Base-by-base conservation (phyloP, 2,113 vertebrate genomes). In the Manacus vitellinus region DNA sequence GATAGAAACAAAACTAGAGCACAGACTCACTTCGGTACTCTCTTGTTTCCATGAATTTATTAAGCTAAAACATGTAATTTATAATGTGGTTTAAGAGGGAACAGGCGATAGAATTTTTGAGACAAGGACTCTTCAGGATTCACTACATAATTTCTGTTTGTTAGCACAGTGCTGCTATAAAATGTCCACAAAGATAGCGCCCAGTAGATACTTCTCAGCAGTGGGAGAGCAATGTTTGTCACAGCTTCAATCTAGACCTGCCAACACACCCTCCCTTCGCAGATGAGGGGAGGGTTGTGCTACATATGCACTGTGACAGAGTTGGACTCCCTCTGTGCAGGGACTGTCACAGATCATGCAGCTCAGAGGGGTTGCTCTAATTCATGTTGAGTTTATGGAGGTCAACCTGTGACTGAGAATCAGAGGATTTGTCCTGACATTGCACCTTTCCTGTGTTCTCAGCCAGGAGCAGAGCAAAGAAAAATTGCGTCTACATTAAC, bases 401-500 rank as follows among this genome's bases (percentile, higher is more conserved):
- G 76, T 85, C 92, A 95, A 2, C 68, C 91, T 22, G 80, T 78
- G 68, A 43, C 44, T 81, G 84, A 68, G 87, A 91, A 82, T 65
- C 52, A 46, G 47, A 52, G 76, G 11, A 49, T 72, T 89, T 92
- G 70, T 91, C 84, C 84, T 94, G 89, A 89, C 84, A 65, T 75
- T 85, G 77, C 93, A 92, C 91, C 93, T 95, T 87, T 72, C 44
- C 44, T 44, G 15, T 75, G 37, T 61, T 89, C 76, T 56, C 66
- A 75, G 84, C 65, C 77, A 81, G 65, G 52, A 91, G 61, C 10
- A 43, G 59, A 92, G 27, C 72, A 91, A 63, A 94, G 92, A 94
- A 94, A 93, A 89, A 91, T 74, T 80, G 55, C 67, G 21, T 66
- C 88, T 92, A 80, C 49, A 33, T 95, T 77, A 95, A 95, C 88